Percentiles rank a stretch among this genome's conserved stretches.
Conservation (phyloP, 2,888 invertebrate species). For the Matsumyia berberina region DNA sequence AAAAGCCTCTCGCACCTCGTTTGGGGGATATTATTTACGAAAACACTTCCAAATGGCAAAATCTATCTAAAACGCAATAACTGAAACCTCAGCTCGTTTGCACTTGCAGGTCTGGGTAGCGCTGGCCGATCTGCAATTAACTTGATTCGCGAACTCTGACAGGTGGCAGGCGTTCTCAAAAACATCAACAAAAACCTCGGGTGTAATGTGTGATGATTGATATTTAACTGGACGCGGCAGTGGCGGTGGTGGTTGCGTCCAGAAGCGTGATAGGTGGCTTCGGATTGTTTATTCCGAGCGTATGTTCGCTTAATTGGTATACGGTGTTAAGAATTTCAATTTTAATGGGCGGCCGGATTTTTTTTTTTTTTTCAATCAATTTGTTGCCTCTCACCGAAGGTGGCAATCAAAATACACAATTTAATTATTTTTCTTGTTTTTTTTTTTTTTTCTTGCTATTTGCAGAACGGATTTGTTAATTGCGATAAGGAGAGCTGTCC, state of each 20-base stretch:
- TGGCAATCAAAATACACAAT: constrained; percentile 47
- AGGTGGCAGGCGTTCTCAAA: constrained; percentile 59
- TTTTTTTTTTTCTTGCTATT: constrained; percentile 79
- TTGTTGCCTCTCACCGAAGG: background rate
- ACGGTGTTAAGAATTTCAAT: constrained; percentile 56
- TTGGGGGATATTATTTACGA: constrained; percentile 2
- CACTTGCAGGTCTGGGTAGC: constrained; percentile 4
- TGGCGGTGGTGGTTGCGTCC: background rate
- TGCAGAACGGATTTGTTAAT: constrained; percentile 94
- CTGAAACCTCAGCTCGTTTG: constrained; percentile 10
- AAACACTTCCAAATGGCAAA: constrained; percentile 33
- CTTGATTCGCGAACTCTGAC: constrained; percentile 55
- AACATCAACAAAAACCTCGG: constrained; percentile 35
- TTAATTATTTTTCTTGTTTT: constrained; percentile 64
- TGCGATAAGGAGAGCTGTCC: constrained; percentile 92
- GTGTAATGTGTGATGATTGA: constrained; percentile 61
- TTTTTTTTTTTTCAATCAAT: constrained; percentile 74
- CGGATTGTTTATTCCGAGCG: constrained; percentile 35
- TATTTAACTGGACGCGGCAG: constrained; percentile 52
- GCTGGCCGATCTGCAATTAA: constrained; percentile 54
- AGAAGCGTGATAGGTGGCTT: constrained; percentile 22
- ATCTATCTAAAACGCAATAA: constrained; percentile 31
- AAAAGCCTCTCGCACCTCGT: constrained; percentile 11
- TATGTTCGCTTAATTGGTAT: constrained; percentile 58
- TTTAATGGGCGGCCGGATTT: constrained; percentile 31